These are phyloP conservation scores for Onychomys torridus DNA, from an alignment of 2,797 vertebrate species.

Conservation along the genomic window DNA sequence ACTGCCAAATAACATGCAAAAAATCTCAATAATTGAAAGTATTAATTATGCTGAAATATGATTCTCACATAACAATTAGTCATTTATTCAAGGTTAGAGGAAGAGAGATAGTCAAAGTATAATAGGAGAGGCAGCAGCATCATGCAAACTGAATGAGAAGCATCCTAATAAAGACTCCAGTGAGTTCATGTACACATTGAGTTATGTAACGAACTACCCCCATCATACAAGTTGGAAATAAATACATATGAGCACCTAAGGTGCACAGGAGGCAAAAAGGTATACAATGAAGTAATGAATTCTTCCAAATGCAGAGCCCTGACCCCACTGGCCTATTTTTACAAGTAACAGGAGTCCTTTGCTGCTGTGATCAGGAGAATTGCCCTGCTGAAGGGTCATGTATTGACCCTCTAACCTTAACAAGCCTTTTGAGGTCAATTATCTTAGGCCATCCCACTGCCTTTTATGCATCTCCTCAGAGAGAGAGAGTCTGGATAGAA, in stretches of 20 bases:
- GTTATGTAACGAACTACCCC: not conserved
- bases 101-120: not conserved
- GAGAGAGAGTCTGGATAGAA: not conserved
- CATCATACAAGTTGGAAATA: not conserved
- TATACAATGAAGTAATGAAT: not conserved
- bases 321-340: not conserved
- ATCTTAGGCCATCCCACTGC: not conserved
- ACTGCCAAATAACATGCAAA: not conserved
- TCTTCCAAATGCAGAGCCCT: not conserved
- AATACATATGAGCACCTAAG: not conserved
- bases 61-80: not conserved
- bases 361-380: not conserved
- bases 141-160: not conserved
- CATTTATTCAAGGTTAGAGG: not conserved
- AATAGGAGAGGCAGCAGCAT: too few relatives aligned
- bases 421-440: not conserved
- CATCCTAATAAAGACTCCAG: not conserved
- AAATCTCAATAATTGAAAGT: constrained; percentile 35
- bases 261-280: not conserved
- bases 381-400: not conserved
- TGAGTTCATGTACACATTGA: not conserved
- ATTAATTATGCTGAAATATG: constrained; percentile 4
- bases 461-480: not conserved
- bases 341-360: not conserved
- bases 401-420: not conserved